Evolutionary conservation across 2,888 invertebrate genomes (phyloP).

Genomic region (Epinotia demarniana): DNA sequence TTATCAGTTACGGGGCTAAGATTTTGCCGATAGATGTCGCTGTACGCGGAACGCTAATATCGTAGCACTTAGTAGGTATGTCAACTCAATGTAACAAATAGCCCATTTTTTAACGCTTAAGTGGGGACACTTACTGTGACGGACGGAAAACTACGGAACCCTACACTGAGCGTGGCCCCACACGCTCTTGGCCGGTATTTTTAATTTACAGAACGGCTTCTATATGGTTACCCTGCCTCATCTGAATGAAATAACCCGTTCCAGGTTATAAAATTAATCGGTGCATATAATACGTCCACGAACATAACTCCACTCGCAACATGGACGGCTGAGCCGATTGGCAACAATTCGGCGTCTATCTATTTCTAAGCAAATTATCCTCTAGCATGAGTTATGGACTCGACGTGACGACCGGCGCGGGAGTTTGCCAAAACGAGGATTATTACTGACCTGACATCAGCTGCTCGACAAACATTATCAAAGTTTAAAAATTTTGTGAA

Average conservation of each 20-base stretch:
- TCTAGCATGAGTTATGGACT: constrained; percentile 62
- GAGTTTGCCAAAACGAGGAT: constrained; percentile 69
- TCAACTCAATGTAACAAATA: too few relatives aligned
- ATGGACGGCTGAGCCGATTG: constrained; percentile 57
- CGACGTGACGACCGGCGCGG: constrained; percentile 55
- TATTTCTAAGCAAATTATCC: constrained; percentile 66
- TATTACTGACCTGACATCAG: constrained; percentile 54
- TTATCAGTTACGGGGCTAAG: too few relatives aligned
- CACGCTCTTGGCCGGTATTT: too few relatives aligned
- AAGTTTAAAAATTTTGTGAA: constrained; percentile 22
- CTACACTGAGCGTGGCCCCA: too few relatives aligned
- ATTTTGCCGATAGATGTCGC: too few relatives aligned
- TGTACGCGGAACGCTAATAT: too few relatives aligned
- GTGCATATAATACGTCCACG: constrained; percentile 11
- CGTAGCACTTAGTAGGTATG: too few relatives aligned
- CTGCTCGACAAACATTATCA: constrained; percentile 35
- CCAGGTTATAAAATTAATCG: constrained; percentile 32
- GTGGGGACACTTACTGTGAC: too few relatives aligned
- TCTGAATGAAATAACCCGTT: constrained; percentile 18
- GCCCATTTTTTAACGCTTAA: too few relatives aligned
- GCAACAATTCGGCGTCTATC: constrained; percentile 61
- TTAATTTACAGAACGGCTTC: not conserved
- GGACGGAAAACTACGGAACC: too few relatives aligned
- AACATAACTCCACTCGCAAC: constrained; percentile 46
- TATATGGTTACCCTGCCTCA: constrained; percentile 1